Evolutionary conservation across 2,113 vertebrate species (phyloP), one percentile per base, ranked within the genome.

Genomic region (Columba livia): DNA sequence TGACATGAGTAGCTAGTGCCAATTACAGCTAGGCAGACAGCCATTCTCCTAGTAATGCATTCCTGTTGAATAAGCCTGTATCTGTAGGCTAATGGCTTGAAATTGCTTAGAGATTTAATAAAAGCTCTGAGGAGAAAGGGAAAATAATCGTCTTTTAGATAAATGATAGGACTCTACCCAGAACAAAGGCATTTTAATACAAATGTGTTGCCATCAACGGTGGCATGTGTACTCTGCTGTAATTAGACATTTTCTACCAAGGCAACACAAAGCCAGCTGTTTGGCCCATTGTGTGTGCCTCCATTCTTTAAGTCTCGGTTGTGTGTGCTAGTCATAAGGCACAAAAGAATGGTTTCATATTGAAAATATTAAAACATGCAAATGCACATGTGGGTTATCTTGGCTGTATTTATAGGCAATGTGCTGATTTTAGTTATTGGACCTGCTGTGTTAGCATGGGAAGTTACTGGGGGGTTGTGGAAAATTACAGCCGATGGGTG

Each of bases 101-200:
- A 96, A 96, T 96, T 96, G 85, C 82, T 94, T 70, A 44, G 89
- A 95, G 95, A 90, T 93, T 91, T 94, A 93, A 94, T 92, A 94
- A 97, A 96, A 93, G 92, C 97, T 97, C 93, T 57, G 77, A 96
- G 79, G 91, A 78, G 65, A 89, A 96, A 92, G 56, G 24, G 82
- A 95, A 97, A 96, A 97, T 96, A 97, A 93, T 96, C 96, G 95
- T 93, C 38, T 97, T 97, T 97, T 96, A 90, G 90, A 96, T 89
- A 97, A 97, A 96, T 94, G 92, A 96, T 96, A 92, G 95, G 62
- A 91, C 72, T 95, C 42, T 88, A 69, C 47, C 10, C 61, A 79
- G 91, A 95, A 97, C 90, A 97, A 97, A 96, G 56, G 85, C 85
- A 87, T 88, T 96, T 96, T 94, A 97, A 96, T 94, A 94, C 71